These are phyloP conservation scores for Cheilosia scutellata DNA, from an alignment of 2,888 invertebrate species.

Conservation along the genomic window DNA sequence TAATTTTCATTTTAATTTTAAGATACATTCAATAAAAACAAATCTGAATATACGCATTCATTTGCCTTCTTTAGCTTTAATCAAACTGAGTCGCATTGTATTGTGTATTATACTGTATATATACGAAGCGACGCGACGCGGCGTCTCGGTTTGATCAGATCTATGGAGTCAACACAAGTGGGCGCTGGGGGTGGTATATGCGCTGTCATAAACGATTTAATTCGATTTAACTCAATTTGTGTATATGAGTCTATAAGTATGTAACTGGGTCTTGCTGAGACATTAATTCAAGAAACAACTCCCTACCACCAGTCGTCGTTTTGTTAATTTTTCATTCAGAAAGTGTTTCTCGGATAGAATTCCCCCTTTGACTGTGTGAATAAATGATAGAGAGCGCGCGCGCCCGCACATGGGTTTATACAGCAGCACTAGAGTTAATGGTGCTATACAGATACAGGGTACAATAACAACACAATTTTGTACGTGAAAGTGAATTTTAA, in stretches of 20 bases:
- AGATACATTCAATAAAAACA: constrained; percentile 39
- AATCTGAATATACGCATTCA: not conserved
- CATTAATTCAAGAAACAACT: constrained; percentile 28
- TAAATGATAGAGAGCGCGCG: not conserved
- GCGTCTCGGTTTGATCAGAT: constrained; percentile 63
- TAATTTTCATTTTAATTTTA: constrained; percentile 42
- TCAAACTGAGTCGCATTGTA: constrained; percentile 43
- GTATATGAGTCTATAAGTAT: constrained; percentile 39
- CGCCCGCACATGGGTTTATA: constrained; percentile 13
- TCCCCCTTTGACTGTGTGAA: constrained; percentile 15
- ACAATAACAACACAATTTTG: constrained; percentile 29
- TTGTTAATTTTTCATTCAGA: constrained; percentile 62
- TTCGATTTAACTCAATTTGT: constrained; percentile 72
- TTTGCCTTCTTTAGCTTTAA: not conserved
- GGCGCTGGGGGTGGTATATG: not conserved
- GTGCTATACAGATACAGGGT: not conserved
- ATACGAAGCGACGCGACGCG: constrained; percentile 29
- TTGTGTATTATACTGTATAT: constrained; percentile 45
- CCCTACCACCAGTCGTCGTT: constrained; percentile 22
- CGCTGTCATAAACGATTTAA: constrained; percentile 65
- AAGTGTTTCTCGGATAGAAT: constrained; percentile 54
- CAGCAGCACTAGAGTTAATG: constrained; percentile 26
- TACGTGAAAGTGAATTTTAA: constrained; percentile 68
- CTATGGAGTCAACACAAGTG: constrained; percentile 1
- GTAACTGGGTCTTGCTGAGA: constrained; percentile 63